phyloP scores from a whole-genome alignment of 2,888 invertebrate genomes.

The Hetaerina titia region DNA sequence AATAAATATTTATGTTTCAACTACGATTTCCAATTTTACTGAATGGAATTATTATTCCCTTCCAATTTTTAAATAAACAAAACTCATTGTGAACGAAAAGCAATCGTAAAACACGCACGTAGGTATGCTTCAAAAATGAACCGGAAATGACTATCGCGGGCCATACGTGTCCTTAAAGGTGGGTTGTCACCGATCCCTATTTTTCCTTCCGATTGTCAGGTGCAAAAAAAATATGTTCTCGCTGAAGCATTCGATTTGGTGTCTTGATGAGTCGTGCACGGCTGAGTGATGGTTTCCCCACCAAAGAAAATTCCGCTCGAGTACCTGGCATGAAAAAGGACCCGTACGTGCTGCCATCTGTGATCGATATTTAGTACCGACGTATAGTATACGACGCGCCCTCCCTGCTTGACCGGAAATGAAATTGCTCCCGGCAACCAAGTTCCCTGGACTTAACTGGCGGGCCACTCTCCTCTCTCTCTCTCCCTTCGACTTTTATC shows the following conservation, averaged over 20 bases:
- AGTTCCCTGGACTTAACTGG: background rate
- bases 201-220: conserved; percentile 57
- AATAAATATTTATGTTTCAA: background rate
- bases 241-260: conserved; percentile 60
- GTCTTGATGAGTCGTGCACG: conserved; percentile 49
- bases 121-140: background rate
- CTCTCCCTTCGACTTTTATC: background rate
- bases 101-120: background rate
- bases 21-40: background rate
- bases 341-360: conserved; percentile 60
- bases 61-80: background rate
- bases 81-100: background rate
- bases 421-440: conserved; percentile 43
- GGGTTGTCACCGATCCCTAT: background rate
- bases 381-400: conserved; percentile 51
- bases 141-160: background rate
- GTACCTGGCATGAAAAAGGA: conserved; percentile 64
- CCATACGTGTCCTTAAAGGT: conserved; percentile 24
- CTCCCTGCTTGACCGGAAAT: conserved; percentile 52
- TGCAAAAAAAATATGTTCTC: conserved; percentile 14
- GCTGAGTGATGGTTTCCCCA: conserved; percentile 63
- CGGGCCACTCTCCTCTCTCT: background rate
- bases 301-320: conserved; percentile 60
- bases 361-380: conserved; percentile 65
- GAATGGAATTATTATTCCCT: background rate